Evolutionary conservation across 2,888 invertebrate species (phyloP).

Genomic region (Scotopteryx bipunctaria): DNA sequence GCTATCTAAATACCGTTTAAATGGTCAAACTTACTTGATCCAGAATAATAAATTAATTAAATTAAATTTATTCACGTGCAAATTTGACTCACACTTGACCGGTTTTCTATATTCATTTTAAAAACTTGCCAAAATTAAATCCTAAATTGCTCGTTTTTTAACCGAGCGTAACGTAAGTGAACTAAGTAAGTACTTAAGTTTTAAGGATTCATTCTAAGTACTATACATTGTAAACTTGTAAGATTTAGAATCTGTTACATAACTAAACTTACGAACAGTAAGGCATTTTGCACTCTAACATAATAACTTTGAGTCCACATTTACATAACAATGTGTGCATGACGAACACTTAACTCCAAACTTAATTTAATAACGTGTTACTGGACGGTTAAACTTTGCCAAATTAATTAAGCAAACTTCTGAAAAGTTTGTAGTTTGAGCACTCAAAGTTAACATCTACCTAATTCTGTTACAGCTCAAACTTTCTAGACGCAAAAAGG

Average conservation of each 20-base stretch:
- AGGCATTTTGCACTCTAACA: not conserved
- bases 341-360: conserved; percentile 15
- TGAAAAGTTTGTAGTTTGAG: conserved; percentile 15
- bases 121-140: too few species aligned
- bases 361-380: conserved; percentile 23
- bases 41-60: too few species aligned
- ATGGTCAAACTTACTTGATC: too few species aligned
- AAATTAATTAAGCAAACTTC: conserved; percentile 25
- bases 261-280: not conserved
- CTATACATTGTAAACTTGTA: conserved; percentile 1
- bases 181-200: conserved; percentile 7
- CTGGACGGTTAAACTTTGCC: conserved; percentile 8
- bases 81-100: too few species aligned
- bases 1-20: too few species aligned
- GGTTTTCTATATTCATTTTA: too few species aligned
- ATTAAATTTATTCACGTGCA: too few species aligned
- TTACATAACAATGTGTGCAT: too few species aligned
- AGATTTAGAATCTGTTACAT: conserved; percentile 1
- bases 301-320: not conserved
- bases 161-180: not conserved
- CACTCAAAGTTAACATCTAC: too few species aligned
- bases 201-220: not conserved
- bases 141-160: conserved; percentile 2
- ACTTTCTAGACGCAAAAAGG: too few species aligned
- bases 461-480: too few species aligned